Conservation (phyloP, 2,888 invertebrate species). For the Drosophila ezoana region DNA sequence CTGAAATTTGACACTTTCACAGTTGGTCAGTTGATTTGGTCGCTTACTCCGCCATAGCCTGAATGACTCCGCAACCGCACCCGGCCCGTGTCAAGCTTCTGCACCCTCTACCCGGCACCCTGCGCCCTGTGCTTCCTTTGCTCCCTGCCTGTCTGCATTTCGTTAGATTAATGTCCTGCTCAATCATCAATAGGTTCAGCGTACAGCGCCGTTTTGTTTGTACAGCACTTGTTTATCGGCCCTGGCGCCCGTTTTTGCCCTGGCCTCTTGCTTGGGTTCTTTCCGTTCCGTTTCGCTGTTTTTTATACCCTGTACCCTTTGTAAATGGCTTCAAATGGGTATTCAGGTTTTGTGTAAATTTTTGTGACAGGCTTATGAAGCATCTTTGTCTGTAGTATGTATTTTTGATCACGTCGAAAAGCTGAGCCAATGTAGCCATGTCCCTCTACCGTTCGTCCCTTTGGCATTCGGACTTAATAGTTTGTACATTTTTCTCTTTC, state of each 20-base stretch:
- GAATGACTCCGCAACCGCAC: constrained; percentile 4
- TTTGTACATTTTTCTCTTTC: no score
- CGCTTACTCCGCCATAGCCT: constrained; percentile 55
- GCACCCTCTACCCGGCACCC: neutral
- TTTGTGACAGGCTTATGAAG: no score
- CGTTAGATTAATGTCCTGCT: constrained; percentile 79
- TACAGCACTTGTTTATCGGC: constrained; percentile 77
- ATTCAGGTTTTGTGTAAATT: no score
- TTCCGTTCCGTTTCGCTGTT: constrained; percentile 11
- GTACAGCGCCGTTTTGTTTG: constrained; percentile 76
- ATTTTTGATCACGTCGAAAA: no score
- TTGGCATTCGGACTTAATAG: no score
- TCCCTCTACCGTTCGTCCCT: no score
- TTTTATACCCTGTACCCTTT: neutral
- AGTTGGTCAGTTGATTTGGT: constrained; percentile 78
- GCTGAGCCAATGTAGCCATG: no score
- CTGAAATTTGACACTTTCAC: constrained; percentile 78
- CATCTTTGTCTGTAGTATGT: no score
- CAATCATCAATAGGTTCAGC: constrained; percentile 79
- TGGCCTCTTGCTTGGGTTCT: constrained; percentile 19
- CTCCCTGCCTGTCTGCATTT: constrained; percentile 70
- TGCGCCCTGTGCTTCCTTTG: neutral
- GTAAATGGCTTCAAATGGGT: no score
- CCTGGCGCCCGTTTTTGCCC: constrained; percentile 26
- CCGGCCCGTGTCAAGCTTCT: neutral